Evolutionary conservation across 2,888 invertebrate species (phyloP), one percentile per base, ranked within the genome.

Genomic region (Omphaloscelis lunosa): DNA sequence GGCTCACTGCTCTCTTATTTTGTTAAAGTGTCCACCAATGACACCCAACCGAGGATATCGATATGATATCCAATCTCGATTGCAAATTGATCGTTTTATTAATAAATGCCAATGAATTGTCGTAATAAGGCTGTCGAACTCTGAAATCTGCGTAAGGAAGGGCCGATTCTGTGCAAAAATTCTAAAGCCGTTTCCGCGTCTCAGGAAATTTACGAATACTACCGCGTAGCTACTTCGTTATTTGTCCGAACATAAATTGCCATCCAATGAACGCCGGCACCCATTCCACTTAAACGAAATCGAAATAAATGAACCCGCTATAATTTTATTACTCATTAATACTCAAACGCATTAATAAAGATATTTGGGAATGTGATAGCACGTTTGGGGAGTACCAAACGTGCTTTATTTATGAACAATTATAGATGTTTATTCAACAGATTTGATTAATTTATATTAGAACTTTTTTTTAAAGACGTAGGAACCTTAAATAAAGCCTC

Each of bases 291-390:
- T 82, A 84, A 89, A 77, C 75, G 80, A 79, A 78, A 85, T 76
- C 84, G 76, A 85, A 90, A 89, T 88, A 89, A 90, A 93, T 90
- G 89, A 85, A 79, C 82, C 83, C 69, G 75, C 73, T 78, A 85
- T 88, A 79, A 91, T 88, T 89, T 89, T 82, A 91, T 89, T 85
- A 82, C 83, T 87, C 86, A 89, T 89, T 89, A 87, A 86, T 86
- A 82, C 73, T 78, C 74, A 82, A 63, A 68, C 62, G 39, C 71
- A 82, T 80, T 81, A 84, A 82, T 80, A 84, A 75, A 73, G 41
- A 80, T 81, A 86, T 78, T 84, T 65, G 66, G 27, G 56, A 73
- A 66, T 56, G 72, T 51, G 72, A 65, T 62, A 63, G 56, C 65
- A 39, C 39, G 62, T 63, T 67, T 63, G 15, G n/a, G 61, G 34